These are phyloP conservation scores for Felis chaus DNA, from an alignment of 2,113 vertebrate genomes.

Conservation along the genomic window DNA sequence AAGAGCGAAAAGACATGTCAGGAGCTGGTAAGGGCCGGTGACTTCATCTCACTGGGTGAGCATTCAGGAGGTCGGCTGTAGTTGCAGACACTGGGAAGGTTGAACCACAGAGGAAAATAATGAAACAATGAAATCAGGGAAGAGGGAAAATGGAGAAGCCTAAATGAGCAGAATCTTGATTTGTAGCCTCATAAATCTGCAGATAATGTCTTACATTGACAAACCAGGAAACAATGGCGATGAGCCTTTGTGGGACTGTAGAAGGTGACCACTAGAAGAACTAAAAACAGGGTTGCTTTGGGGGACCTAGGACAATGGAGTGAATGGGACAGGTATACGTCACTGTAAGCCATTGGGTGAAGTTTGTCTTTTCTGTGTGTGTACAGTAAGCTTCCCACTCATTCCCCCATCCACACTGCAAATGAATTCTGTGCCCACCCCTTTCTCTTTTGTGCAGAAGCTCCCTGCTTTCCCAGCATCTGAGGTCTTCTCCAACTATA, in stretches of 20 bases:
- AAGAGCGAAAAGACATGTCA: neutral
- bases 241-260: neutral
- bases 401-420: neutral
- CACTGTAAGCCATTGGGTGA: neutral
- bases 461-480: neutral
- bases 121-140: neutral
- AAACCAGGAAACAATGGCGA: neutral
- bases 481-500: neutral
- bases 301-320: neutral
- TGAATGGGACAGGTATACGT: neutral
- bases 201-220: neutral
- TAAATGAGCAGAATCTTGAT: neutral
- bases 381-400: neutral
- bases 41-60: neutral
- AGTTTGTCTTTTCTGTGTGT: neutral
- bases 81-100: neutral
- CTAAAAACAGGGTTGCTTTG: neutral
- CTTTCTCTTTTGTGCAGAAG: conserved; percentile 3
- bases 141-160: neutral
- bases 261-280: neutral
- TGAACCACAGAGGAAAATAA: neutral
- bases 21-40: neutral
- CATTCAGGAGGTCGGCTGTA: neutral
- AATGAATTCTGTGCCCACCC: neutral
- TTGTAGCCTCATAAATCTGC: neutral